Evolutionary conservation across 2,888 invertebrate species (phyloP), one percentile per base, ranked within the genome.

Genomic region (Nomada ferruginata): DNA sequence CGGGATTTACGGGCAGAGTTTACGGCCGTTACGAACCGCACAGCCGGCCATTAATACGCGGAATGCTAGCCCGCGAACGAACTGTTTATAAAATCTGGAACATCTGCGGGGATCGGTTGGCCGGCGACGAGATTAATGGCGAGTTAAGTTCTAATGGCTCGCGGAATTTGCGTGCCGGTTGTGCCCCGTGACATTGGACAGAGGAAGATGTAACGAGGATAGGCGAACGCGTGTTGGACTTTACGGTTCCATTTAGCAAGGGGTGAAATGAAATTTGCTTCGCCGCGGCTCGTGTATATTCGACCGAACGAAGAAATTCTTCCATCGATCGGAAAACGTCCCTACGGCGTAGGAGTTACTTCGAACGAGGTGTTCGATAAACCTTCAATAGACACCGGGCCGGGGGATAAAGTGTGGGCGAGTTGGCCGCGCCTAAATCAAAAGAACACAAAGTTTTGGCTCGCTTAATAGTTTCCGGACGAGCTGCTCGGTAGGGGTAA

Each of bases 401-500:
- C 7, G 18, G 44, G 47, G 20, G 64, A 55, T 72, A 57, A 74
- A 83, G 65, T 68, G 23, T 15, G n/a, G n/a, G 64, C 66, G 82
- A 88, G 60, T 86, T 83, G 63, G 71, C 64, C 42, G 57, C 44
- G 57, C 47, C 44, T 18, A 44, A 83, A 82, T 83, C 82, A 75
- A 89, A 87, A 85, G 87, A 82, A 89, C 80, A 83, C 82, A 79
- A 89, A 87, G 85, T 89, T 87, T 59, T 70, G 69, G 75, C 64
- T 60, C 73, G 81, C 76, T 88, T 89, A 89, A 87, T 87, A 85
- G 84, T 72, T 83, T 82, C 72, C 65, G 76, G 76, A 70, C 80
- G 81, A 80, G 79, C 79, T 75, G 75, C 73, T 81, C 90, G 91
- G 90, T 91, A 91, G 83, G 86, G 88, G 91, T 91, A 91, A 92